Conservation (phyloP, 2,797 vertebrate species). For the Bradypodion pumilum region DNA sequence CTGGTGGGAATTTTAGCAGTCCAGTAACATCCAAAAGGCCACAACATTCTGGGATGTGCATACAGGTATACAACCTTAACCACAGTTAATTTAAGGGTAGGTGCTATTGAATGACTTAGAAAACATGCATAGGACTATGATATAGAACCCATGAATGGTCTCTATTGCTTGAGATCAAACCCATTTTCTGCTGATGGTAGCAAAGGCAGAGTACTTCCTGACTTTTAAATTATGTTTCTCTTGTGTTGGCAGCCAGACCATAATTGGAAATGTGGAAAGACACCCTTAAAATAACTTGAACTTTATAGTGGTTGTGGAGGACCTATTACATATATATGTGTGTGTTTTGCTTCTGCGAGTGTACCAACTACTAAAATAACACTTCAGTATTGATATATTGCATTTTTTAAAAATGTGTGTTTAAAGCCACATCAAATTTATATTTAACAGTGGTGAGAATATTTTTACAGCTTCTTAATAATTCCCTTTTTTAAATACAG, state of each 20-base stretch:
- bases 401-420: slow-evolving; percentile 42
- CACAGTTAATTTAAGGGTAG: not conserved
- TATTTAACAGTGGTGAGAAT: not conserved
- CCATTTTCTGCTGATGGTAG: no score
- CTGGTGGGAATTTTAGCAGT: not conserved
- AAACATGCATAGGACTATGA: not conserved
- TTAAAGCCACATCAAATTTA: slow-evolving; percentile 45
- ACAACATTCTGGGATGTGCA: not conserved
- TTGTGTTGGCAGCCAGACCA: slow-evolving; percentile 25
- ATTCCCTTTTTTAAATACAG: slow-evolving; percentile 44
- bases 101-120: not conserved
- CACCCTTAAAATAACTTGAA: slow-evolving; percentile 30
- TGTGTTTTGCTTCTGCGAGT: slow-evolving; percentile 12
- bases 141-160: not conserved
- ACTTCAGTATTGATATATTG: slow-evolving; percentile 36
- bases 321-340: slow-evolving; percentile 29
- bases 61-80: not conserved
- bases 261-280: slow-evolving; percentile 33
- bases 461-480: not conserved
- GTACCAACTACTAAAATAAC: slow-evolving; percentile 19
- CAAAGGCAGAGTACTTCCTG: not conserved
- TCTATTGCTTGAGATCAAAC: not conserved
- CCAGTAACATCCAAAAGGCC: not conserved
- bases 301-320: slow-evolving; percentile 26
- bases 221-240: not conserved